Percentiles rank a stretch among this genome's conserved stretches.
These are phyloP conservation scores for Myodes glareolus DNA, from an alignment of 2,113 vertebrate species.

Conservation along the genomic window DNA sequence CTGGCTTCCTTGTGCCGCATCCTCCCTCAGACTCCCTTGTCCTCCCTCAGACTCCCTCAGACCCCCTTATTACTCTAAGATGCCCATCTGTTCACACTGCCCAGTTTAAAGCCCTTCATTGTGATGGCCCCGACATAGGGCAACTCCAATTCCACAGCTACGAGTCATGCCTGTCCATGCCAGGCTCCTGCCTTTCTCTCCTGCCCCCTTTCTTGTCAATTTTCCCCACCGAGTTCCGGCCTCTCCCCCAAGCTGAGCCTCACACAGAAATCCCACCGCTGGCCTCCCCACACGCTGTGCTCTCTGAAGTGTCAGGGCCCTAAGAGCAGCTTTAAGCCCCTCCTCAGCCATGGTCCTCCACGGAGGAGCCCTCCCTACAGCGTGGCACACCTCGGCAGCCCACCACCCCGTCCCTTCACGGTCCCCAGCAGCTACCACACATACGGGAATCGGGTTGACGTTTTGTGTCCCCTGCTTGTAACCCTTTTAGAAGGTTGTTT, in stretches of 20 bases:
- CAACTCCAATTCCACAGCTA: neutral
- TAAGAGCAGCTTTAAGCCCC: neutral
- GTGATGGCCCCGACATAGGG: neutral
- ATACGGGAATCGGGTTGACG: neutral
- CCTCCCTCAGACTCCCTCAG: no score
- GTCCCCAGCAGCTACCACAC: neutral
- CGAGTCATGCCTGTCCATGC: fast-evolving
- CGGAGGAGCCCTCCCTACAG: neutral
- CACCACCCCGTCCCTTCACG: neutral
- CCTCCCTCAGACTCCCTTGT: no score
- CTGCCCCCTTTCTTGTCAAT: neutral
- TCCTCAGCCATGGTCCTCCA: neutral
- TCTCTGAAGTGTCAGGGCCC: neutral
- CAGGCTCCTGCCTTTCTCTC: neutral
- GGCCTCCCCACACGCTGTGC: neutral
- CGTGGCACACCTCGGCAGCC: neutral
- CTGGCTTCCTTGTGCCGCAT: neutral
- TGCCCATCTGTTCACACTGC: neutral
- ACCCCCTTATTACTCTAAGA: neutral
- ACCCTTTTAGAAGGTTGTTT: neutral
- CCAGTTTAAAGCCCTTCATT: neutral
- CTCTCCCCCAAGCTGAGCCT: neutral
- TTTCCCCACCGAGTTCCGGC: neutral
- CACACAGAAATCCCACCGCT: neutral
- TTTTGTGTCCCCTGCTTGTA: neutral